Base-by-base conservation (phyloP, 1,140 invertebrate genomes). In the Formica selysi region DNA sequence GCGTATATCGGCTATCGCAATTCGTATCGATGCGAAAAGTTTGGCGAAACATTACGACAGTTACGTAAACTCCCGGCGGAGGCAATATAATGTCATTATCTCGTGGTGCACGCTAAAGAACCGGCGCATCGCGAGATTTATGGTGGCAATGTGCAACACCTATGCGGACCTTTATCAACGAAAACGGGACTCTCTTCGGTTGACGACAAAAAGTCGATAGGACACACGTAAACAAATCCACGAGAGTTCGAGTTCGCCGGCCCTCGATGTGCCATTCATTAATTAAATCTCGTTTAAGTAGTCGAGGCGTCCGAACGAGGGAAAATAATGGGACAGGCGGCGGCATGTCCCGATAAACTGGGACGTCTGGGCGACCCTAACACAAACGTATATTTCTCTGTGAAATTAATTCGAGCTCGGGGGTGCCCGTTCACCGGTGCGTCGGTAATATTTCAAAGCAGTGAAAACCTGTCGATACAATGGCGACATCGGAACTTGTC, bases 401-500 rank as follows among this genome's bases (percentile, higher is more conserved):
- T 68, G 85, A 89, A 91, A 90, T 91, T 91, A 91, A 91, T 91
- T 91, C 65, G 48, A 79, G 59, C 85, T 59, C 76, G 38, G 22
- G 80, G 76, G 79, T 81, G 64, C 26, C 71, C 48, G 36, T 62
- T 38, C 22, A 38, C n/a, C 26, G 36, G 64, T 48, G 26, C 36
- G 10, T 32, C 38, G 79, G 86, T 78, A 76, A 92, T 91, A 92
- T 92, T 89, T 93, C 90, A 92, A 92, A 89, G 85, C 70, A 80
- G n/a, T 85, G 87, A 90, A 90, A 91, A 88, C 61, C 86, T 89
- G 91, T 76, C 90, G 90, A 93, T 92, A 91, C 88, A 91, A 87
- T 87, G 85, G 89, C 67, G 41, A 83, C 64, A 51, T 74, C 36
- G 51, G 85, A 65, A 81, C 70, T 74, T 73, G 84, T 88, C 78